Conservation (phyloP, 2,113 vertebrate species). For the Ophiodon elongatus region DNA sequence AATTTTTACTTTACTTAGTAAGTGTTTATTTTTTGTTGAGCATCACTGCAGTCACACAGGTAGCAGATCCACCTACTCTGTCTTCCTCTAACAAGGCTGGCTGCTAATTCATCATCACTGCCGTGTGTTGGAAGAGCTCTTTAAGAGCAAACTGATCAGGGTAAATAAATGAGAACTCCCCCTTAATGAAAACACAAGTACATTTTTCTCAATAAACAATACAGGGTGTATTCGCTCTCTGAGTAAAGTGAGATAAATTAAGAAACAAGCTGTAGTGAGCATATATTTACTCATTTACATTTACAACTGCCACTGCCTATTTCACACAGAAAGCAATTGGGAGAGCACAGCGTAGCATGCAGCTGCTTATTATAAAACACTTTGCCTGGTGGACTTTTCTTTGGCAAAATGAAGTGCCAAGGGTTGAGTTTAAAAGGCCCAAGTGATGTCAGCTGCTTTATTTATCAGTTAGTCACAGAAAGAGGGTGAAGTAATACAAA, state of each 20-base stretch:
- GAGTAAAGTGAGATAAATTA: slow-evolving; percentile 41
- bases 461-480: slow-evolving; percentile 2
- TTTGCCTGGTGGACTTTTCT: neutral
- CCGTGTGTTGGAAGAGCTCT: slow-evolving; percentile 21
- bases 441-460: neutral
- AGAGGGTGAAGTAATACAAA: neutral
- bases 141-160: slow-evolving; percentile 44
- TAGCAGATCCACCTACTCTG: slow-evolving; percentile 16
- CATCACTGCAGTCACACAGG: slow-evolving; percentile 4
- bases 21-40: neutral
- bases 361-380: neutral
- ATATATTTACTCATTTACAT: neutral
- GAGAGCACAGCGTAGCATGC: neutral
- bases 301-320: neutral
- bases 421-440: neutral
- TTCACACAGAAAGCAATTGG: neutral
- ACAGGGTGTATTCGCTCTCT: neutral
- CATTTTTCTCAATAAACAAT: slow-evolving; percentile 55
- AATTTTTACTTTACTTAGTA: neutral
- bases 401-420: neutral
- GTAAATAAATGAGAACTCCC: slow-evolving; percentile 28
- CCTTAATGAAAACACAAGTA: slow-evolving; percentile 37
- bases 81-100: slow-evolving; percentile 35
- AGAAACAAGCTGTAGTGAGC: slow-evolving; percentile 13
- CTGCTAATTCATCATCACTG: slow-evolving; percentile 42